A percentile compares a stretch with the other conserved stretches of the same genome.
phyloP scores from a whole-genome alignment of 2,888 invertebrate genomes.

The Frankliniella intonsa region DNA sequence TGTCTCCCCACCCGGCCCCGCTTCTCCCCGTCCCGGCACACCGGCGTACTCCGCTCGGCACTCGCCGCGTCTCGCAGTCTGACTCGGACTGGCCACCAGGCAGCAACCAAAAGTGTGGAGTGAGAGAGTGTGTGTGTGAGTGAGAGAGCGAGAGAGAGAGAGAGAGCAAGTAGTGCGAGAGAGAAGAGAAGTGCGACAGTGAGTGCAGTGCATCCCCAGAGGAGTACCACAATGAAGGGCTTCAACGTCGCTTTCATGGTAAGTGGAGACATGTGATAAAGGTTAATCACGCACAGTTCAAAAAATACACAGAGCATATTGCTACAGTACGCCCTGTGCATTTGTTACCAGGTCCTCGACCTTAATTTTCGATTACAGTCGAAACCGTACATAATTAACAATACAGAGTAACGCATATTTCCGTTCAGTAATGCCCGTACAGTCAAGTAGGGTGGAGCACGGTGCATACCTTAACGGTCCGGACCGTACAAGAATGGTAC shows the following conservation, averaged over 20 bases:
- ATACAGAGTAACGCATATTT: too few relatives aligned
- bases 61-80: not conserved
- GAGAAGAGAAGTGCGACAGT: not conserved
- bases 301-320: too few relatives aligned
- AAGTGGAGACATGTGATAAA: not conserved
- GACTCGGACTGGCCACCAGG: not conserved
- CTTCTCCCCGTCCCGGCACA: not conserved
- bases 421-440: too few relatives aligned
- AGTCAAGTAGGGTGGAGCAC: too few relatives aligned
- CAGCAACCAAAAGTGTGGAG: not conserved
- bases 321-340: too few relatives aligned
- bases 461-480: too few relatives aligned
- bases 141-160: not conserved
- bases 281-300: too few relatives aligned
- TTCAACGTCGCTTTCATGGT: not conserved
- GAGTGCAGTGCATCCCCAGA: not conserved
- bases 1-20: not conserved
- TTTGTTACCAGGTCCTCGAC: too few relatives aligned
- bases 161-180: not conserved
- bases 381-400: too few relatives aligned
- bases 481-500: too few relatives aligned
- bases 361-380: too few relatives aligned
- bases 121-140: not conserved
- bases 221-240: slow-evolving; percentile 13
- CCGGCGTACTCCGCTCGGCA: not conserved